phyloP scores from a whole-genome alignment of 2,888 invertebrate genomes.

The Salpingus planirostris region DNA sequence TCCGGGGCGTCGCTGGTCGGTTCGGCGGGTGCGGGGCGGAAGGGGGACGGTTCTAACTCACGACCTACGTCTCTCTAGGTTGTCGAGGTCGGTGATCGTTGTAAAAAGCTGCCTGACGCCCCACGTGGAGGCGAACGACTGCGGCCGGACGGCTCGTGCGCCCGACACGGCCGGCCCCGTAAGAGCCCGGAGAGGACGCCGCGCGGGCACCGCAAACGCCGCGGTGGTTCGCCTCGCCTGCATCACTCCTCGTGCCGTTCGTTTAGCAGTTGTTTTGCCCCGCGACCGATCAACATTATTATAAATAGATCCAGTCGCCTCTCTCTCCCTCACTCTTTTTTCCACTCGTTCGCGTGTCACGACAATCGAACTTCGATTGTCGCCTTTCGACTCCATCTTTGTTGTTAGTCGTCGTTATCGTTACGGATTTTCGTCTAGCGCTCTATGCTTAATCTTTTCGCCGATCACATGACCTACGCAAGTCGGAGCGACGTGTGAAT shows the following conservation, averaged over 20 bases:
- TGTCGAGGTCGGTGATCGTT: conserved; percentile 57
- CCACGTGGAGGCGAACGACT: conserved; percentile 47
- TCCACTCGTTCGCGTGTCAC: too few relatives aligned
- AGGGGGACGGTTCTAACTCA: conserved; percentile 38
- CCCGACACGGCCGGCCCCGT: conserved; percentile 35
- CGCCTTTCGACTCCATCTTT: too few relatives aligned
- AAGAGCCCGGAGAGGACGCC: conserved; percentile 39
- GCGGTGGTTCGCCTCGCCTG: conserved; percentile 50
- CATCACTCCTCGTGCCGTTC: conserved; percentile 33
- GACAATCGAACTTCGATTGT: too few relatives aligned
- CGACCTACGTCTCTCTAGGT: conserved; percentile 49
- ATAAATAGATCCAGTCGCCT: conserved; percentile 12
- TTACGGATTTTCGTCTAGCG: too few relatives aligned
- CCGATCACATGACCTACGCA: conserved; percentile 2
- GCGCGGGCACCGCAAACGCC: conserved; percentile 42
- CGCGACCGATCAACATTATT: conserved; percentile 10
- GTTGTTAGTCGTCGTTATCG: too few relatives aligned
- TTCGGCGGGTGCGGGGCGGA: conserved; percentile 15
- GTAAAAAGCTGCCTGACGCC: conserved; percentile 38
- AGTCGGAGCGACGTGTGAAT: not conserved
- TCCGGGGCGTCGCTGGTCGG: conserved; percentile 3
- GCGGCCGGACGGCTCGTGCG: conserved; percentile 46
- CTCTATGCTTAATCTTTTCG: too few relatives aligned
- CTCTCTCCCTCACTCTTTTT: too few relatives aligned
- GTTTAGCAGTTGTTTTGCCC: conserved; percentile 18